Evolutionary conservation across 1,140 invertebrate genomes (phyloP), one percentile per base, ranked within the genome.

Genomic region (Hyles vespertilio): DNA sequence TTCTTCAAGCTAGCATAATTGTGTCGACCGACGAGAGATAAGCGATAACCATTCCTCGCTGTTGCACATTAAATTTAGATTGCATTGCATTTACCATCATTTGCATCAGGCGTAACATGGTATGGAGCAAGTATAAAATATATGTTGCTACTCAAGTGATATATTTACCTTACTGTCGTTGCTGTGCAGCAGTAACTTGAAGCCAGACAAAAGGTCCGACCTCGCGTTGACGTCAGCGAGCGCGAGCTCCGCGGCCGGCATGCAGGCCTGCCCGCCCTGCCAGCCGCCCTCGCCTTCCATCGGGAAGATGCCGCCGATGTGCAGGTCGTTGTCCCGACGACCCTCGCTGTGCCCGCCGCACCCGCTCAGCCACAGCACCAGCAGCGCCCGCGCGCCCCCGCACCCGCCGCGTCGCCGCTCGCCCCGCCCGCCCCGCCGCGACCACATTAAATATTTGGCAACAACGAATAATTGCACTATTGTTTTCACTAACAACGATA

Each of bases 301-400:
- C 3, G 98, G 98, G 90, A 99, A 99, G 69, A 99, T 98, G 22
- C 97, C 98, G 51, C 97, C 98, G 84, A 99, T 98, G 86, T 99
- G 97, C 61, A 99, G 90, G 69, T 91, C 90, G 68, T 93, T 91
- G 69, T 90, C 88, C 44, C 77, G 71, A 47, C 77, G 71, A 7
- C 74, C 76, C 51, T 84, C 81, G 62, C 81, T 73, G 57, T 74
- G 73, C 32, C 69, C 65, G 50, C 70, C 69, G 43, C 69, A 65
- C 22, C 68, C 74, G 60, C 65, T 70, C 65, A 83, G 64, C 71
- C 74, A 72, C 53, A 86, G 63, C 66, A 83, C 56, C 50, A 82
- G 63, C 54, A 86, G 58, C 50, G 69, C 62, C 46, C 70, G 64
- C 51, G 61, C 64, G 10, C 64, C 52, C 48, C 56, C n/a, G 43